Conservation (phyloP, 2,113 vertebrate genomes). For the Colossoma macropomum region DNA sequence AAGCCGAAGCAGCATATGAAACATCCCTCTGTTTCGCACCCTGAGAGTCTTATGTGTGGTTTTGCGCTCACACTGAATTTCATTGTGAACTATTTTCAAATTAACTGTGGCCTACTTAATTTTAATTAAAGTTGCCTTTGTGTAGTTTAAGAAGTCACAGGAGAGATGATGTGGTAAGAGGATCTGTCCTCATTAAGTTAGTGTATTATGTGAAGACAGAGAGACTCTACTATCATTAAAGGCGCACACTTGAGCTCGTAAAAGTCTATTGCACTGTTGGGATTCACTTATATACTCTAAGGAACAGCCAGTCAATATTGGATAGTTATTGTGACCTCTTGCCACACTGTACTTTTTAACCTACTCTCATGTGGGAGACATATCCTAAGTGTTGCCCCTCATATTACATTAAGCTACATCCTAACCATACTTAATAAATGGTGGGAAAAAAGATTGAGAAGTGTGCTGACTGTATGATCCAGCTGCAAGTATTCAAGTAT, state of each 20-base stretch:
- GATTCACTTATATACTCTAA: constrained; percentile 21
- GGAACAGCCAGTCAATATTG: not conserved
- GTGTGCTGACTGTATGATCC: not conserved
- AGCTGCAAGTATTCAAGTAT: not conserved
- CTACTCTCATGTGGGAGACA: not conserved
- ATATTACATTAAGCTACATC: not conserved
- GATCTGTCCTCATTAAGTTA: constrained; percentile 65
- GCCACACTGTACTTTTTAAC: not conserved
- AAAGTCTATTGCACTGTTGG: constrained; percentile 28
- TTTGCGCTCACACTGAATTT: constrained; percentile 55
- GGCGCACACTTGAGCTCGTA: constrained; percentile 26
- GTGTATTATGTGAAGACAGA: constrained; percentile 62
- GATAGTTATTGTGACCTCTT: not conserved
- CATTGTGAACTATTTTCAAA: constrained; percentile 59
- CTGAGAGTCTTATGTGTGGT: constrained; percentile 39
- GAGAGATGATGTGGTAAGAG: constrained; percentile 68
- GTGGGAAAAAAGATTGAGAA: not conserved
- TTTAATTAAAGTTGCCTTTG: constrained; percentile 74
- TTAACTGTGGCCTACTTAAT: constrained; percentile 73
- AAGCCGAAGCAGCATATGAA: constrained; percentile 34
- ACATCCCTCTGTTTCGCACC: constrained; percentile 3
- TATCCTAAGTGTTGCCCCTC: not conserved
- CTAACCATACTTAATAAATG: not conserved
- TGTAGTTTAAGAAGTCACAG: constrained; percentile 57
- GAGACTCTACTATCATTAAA: constrained; percentile 44